Evolutionary conservation across 1,140 invertebrate species (phyloP).

Genomic region (Cyrtorhinus lividipennis): DNA sequence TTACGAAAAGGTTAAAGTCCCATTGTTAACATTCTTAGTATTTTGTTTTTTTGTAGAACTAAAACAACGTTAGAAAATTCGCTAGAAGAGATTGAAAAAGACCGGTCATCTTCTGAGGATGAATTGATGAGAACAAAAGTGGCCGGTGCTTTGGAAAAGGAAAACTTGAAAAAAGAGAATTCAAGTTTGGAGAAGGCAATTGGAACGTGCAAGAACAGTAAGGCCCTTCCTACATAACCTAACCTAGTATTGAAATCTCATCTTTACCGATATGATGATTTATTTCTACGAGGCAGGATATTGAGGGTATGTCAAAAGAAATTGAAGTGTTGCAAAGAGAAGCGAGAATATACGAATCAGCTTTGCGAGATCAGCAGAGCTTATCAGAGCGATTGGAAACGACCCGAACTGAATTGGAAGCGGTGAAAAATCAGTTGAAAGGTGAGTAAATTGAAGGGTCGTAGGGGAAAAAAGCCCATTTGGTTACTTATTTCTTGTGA

Average conservation of each 20-base stretch:
- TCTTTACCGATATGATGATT: too few species aligned
- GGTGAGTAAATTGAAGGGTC: too few species aligned
- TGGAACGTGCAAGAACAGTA: not conserved
- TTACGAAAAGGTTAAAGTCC: too few species aligned
- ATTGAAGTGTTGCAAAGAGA: slow-evolving; percentile 1
- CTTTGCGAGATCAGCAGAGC: not conserved
- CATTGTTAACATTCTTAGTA: not conserved
- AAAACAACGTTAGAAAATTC: not conserved
- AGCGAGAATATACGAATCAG: not conserved
- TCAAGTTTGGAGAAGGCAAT: not conserved
- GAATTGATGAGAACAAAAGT: not conserved
- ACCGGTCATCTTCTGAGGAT: not conserved
- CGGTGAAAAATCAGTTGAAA: not conserved
- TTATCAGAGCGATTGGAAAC: not conserved
- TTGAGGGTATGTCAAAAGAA: not conserved
- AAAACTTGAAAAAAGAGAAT: not conserved
- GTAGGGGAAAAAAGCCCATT: too few species aligned
- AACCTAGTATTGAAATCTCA: too few species aligned
- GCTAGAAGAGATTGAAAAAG: not conserved
- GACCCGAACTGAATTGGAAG: not conserved
- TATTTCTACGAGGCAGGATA: too few species aligned
- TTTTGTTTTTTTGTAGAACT: not conserved
- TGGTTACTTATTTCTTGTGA: too few species aligned
- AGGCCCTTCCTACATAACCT: not conserved
- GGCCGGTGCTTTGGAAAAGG: not conserved